Evolutionary conservation across 2,888 invertebrate genomes (phyloP).

Genomic region (Autographa pulchrina): DNA sequence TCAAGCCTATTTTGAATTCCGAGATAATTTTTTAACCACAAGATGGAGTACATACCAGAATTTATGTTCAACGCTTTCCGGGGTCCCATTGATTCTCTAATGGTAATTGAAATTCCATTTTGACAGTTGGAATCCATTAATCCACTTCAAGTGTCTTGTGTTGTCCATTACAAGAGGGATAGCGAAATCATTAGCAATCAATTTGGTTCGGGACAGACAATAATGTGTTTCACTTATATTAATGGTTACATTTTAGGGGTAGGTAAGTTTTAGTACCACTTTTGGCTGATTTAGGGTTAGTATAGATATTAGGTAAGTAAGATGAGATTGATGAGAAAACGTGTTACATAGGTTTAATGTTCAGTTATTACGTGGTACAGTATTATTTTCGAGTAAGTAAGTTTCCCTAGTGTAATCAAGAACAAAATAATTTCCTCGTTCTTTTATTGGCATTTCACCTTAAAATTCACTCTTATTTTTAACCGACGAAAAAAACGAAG

Average conservation of each 20-base stretch:
- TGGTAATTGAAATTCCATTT: conserved; percentile 55
- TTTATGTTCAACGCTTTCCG: conserved; percentile 25
- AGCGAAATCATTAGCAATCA: conserved; percentile 45
- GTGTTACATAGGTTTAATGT: background rate
- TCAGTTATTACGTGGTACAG: no score
- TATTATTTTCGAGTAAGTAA: no score
- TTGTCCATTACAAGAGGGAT: conserved; percentile 49
- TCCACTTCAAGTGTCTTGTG: conserved; percentile 50
- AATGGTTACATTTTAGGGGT: background rate
- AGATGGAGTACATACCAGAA: conserved; percentile 15
- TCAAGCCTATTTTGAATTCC: background rate
- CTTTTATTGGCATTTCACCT: no score
- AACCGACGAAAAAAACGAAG: no score
- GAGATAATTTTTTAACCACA: background rate
- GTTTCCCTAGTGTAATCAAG: no score
- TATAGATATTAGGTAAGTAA: no score
- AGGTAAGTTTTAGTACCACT: background rate
- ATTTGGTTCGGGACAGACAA: conserved; percentile 34
- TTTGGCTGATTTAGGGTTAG: background rate
- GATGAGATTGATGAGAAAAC: background rate
- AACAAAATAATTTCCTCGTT: no score
- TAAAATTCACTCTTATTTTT: no score
- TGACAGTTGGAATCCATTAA: conserved; percentile 54
- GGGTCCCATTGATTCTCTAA: conserved; percentile 36
- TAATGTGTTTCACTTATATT: conserved; percentile 20